phyloP scores from a whole-genome alignment of 2,113 vertebrate species.

The Aegithalos caudatus region DNA sequence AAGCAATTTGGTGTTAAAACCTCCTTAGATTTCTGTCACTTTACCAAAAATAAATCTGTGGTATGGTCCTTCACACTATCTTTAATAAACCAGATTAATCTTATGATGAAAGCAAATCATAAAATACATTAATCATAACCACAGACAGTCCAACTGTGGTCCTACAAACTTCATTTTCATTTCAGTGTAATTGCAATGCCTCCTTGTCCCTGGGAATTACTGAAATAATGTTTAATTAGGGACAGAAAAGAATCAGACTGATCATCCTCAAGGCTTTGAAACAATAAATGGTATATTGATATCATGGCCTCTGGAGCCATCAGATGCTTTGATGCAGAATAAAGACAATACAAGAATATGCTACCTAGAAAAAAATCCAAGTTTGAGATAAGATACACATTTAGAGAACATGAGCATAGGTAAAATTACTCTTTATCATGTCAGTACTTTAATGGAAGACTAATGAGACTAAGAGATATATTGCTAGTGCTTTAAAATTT shows the following conservation, averaged over 20 bases:
- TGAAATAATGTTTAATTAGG: slow-evolving; percentile 3
- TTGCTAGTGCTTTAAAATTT: background rate
- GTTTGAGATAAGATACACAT: background rate
- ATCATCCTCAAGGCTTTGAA: slow-evolving; percentile 1
- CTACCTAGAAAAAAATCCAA: background rate
- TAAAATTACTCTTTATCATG: background rate
- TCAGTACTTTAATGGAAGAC: background rate
- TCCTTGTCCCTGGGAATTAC: background rate
- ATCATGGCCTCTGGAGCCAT: background rate
- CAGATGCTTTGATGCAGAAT: background rate
- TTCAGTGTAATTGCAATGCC: background rate
- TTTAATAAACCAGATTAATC: background rate
- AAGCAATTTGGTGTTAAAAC: background rate
- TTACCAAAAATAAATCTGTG: background rate
- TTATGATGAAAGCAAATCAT: background rate
- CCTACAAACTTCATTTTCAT: background rate
- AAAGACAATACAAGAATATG: background rate
- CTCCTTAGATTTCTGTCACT: background rate
- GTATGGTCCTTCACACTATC: background rate
- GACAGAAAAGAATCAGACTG: background rate
- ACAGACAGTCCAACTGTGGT: background rate
- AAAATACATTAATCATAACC: background rate
- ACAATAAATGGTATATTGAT: background rate
- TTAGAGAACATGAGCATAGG: background rate
- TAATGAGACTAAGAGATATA: background rate